Evolutionary conservation across 2,888 invertebrate genomes (phyloP), one percentile per base, ranked within the genome.

Genomic region (Ochropleura plecta): DNA sequence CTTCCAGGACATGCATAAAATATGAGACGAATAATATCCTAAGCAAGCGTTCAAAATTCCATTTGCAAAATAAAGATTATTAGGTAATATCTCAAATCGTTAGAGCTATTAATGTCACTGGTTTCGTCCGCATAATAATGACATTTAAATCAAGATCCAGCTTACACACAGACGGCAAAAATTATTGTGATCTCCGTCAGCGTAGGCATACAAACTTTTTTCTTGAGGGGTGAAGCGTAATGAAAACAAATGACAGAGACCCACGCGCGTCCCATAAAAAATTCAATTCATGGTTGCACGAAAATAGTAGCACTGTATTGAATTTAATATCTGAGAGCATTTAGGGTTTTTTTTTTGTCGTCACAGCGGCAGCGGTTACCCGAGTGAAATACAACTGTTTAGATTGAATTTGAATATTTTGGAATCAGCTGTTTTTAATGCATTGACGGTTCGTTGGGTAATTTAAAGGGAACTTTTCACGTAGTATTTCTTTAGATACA

Each of bases 171-270:
- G 78, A 79, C 70, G 75, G 74, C 81, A 65, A 81, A 88, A 88
- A 89, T 88, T 89, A 88, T 86, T 85, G 84, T 87, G 78, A 81
- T 85, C 83, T 86, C 79, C 71, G 73, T 66, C 77, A 66, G 57
- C 30, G 81, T 78, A 82, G 74, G 79, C 84, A 79, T 77, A 86
- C 83, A 79, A 83, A 87, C 85, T 81, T 89, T 90, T 92, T 92
- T 91, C 90, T 84, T 84, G 90, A 91, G 93, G 92, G 91, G 89
- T 88, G 87, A 82, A 78, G 71, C 72, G 82, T 95, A 96, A 96
- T 95, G 95, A 95, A 96, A 95, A 96, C 95, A 96, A 95, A 96
- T 93, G 95, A 95, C 95, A 94, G 82, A 76, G 83, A 75, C 87
- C 91, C 93, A 93, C 94, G 92, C 92, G 94, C 87, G 92, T 89